These are phyloP conservation scores for Paratilapia polleni DNA, from an alignment of 2,113 vertebrate genomes.

Conservation along the genomic window DNA sequence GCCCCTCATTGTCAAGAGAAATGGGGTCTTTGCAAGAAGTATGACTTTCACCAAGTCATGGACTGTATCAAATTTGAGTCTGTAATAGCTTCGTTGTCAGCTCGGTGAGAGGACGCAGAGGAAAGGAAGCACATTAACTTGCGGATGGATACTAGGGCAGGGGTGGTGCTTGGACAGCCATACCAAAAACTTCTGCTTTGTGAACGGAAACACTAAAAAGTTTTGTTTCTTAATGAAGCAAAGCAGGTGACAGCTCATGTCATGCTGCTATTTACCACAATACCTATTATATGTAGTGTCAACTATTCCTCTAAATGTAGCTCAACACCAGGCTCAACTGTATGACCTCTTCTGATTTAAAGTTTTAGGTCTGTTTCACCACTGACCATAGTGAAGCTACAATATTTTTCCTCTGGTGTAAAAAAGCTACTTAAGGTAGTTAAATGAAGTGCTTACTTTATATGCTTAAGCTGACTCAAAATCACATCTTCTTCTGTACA, in stretches of 20 bases:
- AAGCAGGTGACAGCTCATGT: not conserved
- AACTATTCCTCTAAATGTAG: not conserved
- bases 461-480: not conserved
- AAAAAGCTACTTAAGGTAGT: not conserved
- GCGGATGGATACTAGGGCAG: not conserved
- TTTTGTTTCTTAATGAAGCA: not conserved
- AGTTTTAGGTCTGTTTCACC: not conserved
- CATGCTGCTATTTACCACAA: not conserved
- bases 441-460: not conserved
- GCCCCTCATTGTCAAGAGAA: constrained; percentile 34
- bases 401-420: not conserved
- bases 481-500: not conserved
- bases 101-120: constrained; percentile 14
- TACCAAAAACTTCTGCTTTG: not conserved
- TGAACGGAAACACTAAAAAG: not conserved
- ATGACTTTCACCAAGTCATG: constrained; percentile 4
- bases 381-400: not conserved
- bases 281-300: not conserved
- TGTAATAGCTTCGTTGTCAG: constrained; percentile 8
- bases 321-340: not conserved
- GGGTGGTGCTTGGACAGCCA: not conserved
- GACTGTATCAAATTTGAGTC: constrained; percentile 13
- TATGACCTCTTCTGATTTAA: not conserved
- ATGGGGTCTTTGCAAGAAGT: constrained; percentile 8
- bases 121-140: not conserved